phyloP scores from a whole-genome alignment of 2,888 invertebrate species.

The Nezara viridula region DNA sequence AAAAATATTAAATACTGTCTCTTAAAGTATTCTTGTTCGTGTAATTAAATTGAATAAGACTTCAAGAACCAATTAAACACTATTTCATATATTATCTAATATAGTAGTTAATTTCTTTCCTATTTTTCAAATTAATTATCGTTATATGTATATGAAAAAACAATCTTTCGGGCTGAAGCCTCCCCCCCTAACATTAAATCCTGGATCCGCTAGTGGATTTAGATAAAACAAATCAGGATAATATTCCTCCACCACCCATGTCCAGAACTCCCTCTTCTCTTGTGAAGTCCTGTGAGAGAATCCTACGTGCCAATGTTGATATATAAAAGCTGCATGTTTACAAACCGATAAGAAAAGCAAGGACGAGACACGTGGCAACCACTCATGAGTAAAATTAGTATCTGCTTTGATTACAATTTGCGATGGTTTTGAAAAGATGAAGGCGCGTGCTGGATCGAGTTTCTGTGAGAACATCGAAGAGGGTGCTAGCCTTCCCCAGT shows the following conservation, averaged over 20 bases:
- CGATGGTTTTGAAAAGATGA: slow-evolving; percentile 14
- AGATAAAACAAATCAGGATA: too few species aligned
- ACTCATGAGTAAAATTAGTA: slow-evolving; percentile 43
- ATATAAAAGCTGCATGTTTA: slow-evolving; percentile 31
- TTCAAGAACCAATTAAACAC: too few species aligned
- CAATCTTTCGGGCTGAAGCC: too few species aligned
- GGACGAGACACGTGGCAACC: neutral
- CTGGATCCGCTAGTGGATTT: too few species aligned
- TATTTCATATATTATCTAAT: too few species aligned
- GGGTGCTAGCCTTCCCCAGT: neutral
- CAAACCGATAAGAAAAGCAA: slow-evolving; percentile 29
- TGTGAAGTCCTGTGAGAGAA: neutral
- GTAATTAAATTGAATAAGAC: too few species aligned
- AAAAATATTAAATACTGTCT: too few species aligned
- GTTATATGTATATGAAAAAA: too few species aligned
- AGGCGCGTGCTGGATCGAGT: slow-evolving; percentile 27
- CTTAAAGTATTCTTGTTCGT: too few species aligned
- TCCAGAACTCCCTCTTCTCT: neutral
- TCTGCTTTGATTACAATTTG: slow-evolving; percentile 44
- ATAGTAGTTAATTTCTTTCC: too few species aligned
- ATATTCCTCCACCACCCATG: neutral
- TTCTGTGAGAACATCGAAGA: slow-evolving; percentile 40
- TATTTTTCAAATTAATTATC: too few species aligned
- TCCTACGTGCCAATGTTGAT: slow-evolving; percentile 38
- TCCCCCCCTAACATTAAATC: too few species aligned